Conservation (phyloP, 2,113 vertebrate species). For the Chaetorhynchus papuensis region DNA sequence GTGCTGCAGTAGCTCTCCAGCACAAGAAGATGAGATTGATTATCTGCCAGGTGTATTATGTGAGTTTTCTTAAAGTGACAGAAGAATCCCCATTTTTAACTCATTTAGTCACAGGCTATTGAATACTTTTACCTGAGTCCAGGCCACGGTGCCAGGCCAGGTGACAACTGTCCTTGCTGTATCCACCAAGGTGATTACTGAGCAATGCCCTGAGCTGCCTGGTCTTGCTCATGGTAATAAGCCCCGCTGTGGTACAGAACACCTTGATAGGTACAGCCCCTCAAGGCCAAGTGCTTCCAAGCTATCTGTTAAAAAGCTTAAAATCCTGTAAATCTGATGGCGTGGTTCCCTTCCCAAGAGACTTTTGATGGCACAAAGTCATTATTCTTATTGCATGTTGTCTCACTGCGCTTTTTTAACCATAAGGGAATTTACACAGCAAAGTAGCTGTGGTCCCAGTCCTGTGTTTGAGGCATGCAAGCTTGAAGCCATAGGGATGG, state of each 20-base stretch:
- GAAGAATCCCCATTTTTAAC: neutral
- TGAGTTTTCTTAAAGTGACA: neutral
- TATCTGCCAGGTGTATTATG: neutral
- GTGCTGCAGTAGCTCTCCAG: neutral
- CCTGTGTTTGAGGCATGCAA: neutral
- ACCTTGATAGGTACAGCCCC: neutral
- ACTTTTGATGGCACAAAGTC: neutral
- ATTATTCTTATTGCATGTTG: neutral
- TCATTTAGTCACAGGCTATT: neutral
- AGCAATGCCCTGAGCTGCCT: neutral
- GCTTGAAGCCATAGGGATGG: neutral
- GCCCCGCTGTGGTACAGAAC: fast-evolving
- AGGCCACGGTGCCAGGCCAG: neutral
- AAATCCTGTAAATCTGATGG: neutral
- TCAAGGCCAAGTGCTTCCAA: neutral
- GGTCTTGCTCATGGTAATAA: neutral
- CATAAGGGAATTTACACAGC: neutral
- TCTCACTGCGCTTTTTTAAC: neutral
- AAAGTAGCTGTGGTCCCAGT: neutral
- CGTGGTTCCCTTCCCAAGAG: neutral
- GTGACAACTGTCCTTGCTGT: neutral
- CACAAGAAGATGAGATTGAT: neutral
- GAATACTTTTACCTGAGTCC: neutral
- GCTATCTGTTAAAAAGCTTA: neutral
- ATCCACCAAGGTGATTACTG: neutral